Conservation (phyloP, 2,888 invertebrate species). For the Hylaea fasciaria region DNA sequence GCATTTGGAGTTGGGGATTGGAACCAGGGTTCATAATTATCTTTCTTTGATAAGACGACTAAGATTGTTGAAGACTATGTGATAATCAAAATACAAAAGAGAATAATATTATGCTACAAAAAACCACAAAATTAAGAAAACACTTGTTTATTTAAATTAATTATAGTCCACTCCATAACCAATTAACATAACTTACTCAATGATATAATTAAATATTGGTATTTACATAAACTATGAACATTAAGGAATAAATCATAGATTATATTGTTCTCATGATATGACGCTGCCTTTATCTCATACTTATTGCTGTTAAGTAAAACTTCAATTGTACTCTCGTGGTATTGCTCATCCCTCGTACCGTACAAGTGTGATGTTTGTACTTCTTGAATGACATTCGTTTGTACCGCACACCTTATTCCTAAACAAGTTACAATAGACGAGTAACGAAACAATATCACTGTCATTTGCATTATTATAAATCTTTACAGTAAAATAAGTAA, state of each 20-base stretch:
- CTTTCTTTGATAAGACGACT: no score
- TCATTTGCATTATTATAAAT: background rate
- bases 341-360: constrained; percentile 68
- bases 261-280: constrained; percentile 64
- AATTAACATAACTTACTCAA: constrained; percentile 70
- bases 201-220: constrained; percentile 66
- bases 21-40: no score
- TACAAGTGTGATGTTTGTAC: constrained; percentile 64
- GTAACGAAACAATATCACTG: constrained; percentile 1
- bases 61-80: no score
- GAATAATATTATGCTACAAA: background rate
- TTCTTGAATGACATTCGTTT: constrained; percentile 35
- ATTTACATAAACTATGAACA: constrained; percentile 60
- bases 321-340: constrained; percentile 70
- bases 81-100: no score
- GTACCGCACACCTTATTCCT: background rate
- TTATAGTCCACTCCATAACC: constrained; percentile 74
- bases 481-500: background rate
- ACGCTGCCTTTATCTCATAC: constrained; percentile 51
- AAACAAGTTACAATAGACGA: background rate
- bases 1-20: no score
- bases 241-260: constrained; percentile 61
- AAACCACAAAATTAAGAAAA: constrained; percentile 19
- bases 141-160: constrained; percentile 54
- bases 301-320: constrained; percentile 60